Conservation (phyloP, 2,888 invertebrate genomes). For the Stegana nigrithorax region DNA sequence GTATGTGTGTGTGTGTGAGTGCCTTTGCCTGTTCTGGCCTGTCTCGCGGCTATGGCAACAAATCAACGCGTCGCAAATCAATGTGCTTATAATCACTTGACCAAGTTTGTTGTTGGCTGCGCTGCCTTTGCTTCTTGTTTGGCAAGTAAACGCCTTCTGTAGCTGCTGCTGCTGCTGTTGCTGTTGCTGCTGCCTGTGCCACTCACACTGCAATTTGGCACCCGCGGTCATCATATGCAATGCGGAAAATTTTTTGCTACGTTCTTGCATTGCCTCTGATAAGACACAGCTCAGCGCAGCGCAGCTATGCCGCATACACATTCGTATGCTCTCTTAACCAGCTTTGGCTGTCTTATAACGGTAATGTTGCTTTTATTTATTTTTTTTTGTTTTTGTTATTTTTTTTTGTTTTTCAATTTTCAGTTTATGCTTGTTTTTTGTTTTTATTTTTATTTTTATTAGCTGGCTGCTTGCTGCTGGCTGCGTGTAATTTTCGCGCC, state of each 20-base stretch:
- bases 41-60: conserved; percentile 9
- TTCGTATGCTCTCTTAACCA: not conserved
- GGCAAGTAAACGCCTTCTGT: not conserved
- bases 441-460: no score
- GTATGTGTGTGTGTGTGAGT: not conserved
- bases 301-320: not conserved
- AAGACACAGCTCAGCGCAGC: no score
- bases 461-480: no score
- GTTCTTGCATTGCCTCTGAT: no score
- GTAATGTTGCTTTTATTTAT: not conserved
- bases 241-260: conserved; percentile 2
- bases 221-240: conserved; percentile 8
- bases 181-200: not conserved
- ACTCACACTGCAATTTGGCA: not conserved
- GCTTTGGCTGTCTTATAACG: not conserved
- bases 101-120: not conserved
- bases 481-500: conserved; percentile 57
- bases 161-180: not conserved
- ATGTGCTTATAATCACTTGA: not conserved
- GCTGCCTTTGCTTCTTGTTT: not conserved
- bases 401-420: not conserved
- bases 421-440: not conserved
- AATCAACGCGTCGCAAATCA: conserved; percentile 10
- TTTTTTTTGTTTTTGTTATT: not conserved
- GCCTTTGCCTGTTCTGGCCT: not conserved